Percentiles rank a stretch among this genome's conserved stretches.
Conservation (phyloP, 2,888 invertebrate species). For the Eupeodes latifasciatus region DNA sequence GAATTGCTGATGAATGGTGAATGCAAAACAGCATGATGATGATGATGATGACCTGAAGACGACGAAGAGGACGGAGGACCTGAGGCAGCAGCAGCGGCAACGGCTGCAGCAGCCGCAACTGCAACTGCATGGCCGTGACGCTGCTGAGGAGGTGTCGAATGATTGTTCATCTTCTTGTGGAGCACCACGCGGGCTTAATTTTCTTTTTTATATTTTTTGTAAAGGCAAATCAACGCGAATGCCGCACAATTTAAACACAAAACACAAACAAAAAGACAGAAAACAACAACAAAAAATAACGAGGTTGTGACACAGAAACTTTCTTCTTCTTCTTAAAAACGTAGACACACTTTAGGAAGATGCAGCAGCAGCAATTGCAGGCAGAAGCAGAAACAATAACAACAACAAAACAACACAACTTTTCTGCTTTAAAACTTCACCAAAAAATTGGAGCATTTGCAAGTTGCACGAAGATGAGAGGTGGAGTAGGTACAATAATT, state of each 20-base stretch:
- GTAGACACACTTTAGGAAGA: slow-evolving; percentile 23
- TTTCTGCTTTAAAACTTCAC: slow-evolving; percentile 31
- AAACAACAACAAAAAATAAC: slow-evolving; percentile 7
- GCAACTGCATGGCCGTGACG: slow-evolving; percentile 84
- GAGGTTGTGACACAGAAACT: slow-evolving; percentile 58
- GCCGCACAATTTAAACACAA: slow-evolving; percentile 29
- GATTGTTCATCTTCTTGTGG: slow-evolving; percentile 64
- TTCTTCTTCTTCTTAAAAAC: slow-evolving; percentile 33
- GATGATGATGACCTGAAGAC: slow-evolving; percentile 79
- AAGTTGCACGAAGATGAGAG: not conserved
- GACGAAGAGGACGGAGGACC: slow-evolving; percentile 6
- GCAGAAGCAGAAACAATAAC: not conserved
- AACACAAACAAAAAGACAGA: not conserved
- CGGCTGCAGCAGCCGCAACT: slow-evolving; percentile 80
- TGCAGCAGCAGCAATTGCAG: not conserved
- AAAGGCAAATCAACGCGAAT: slow-evolving; percentile 29
- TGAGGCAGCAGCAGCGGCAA: slow-evolving; percentile 77
- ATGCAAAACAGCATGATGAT: slow-evolving; percentile 83
- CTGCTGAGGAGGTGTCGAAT: slow-evolving; percentile 73
- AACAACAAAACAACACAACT: not conserved
- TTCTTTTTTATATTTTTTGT: not conserved
- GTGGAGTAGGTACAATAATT: too few relatives aligned
- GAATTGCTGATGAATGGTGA: slow-evolving; percentile 92
- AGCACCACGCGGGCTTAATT: not conserved
- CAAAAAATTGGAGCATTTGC: slow-evolving; percentile 40